A percentile compares a stretch with the other conserved stretches of the same genome.
Conservation (phyloP, 2,113 vertebrate species). For the Prunella himalayana region DNA sequence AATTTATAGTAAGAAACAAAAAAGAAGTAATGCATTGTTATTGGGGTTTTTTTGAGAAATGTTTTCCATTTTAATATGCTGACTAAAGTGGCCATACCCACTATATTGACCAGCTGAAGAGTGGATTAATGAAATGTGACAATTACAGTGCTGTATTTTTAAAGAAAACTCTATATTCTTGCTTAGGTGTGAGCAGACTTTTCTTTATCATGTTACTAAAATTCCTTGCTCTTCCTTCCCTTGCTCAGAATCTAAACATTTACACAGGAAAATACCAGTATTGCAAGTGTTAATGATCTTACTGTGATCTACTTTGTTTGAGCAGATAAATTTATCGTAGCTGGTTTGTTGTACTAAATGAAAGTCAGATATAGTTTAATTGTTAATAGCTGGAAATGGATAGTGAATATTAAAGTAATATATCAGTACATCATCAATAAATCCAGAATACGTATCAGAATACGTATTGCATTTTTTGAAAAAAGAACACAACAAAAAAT, state of each 20-base stretch:
- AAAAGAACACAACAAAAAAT: not conserved
- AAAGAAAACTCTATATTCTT: not conserved
- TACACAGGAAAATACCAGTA: not conserved
- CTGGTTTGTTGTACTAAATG: not conserved
- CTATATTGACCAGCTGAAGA: not conserved
- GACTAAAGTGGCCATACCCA: not conserved
- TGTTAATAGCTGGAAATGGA: not conserved
- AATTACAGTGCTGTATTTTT: not conserved
- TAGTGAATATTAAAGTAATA: not conserved
- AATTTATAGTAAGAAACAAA: not conserved
- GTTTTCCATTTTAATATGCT: not conserved
- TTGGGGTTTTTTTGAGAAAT: not conserved
- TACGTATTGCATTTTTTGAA: not conserved
- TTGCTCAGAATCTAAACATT: not conserved
- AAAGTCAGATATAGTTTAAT: not conserved
- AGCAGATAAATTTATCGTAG: not conserved
- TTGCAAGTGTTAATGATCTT: not conserved
- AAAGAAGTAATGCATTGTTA: not conserved
- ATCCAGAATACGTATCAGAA: not conserved
- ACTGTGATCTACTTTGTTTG: not conserved
- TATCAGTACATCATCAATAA: not conserved
- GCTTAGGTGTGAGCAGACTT: not conserved
- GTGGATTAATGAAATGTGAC: rapidly evolving
- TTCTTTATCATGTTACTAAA: not conserved
- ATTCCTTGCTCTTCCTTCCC: not conserved